Conservation (phyloP, 35 echinoderm and acorn worm genomes). For the Amphiura filiformis region DNA sequence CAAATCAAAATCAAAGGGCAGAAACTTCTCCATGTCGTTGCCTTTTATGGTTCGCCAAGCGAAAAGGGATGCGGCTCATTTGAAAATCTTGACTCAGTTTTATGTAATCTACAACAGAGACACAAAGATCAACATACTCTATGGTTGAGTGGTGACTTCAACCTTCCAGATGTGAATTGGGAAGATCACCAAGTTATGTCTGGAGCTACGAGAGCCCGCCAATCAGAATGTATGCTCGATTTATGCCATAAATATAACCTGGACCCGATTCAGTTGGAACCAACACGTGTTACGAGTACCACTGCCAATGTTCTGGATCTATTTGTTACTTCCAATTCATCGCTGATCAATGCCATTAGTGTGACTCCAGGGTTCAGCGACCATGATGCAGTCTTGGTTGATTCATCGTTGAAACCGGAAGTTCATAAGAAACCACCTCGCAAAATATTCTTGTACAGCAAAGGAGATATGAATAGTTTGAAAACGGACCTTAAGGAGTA, state of each 20-base stretch:
- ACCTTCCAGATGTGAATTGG: neutral
- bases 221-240: neutral
- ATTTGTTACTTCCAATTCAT: neutral
- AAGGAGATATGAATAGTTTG: neutral
- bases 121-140: neutral
- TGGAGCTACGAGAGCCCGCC: neutral
- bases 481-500: neutral
- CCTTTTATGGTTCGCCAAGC: neutral
- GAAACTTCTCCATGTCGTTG: neutral
- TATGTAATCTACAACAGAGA: neutral
- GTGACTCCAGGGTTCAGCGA: neutral
- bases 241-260: neutral
- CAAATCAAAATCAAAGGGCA: neutral
- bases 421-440: neutral
- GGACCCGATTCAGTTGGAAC: neutral
- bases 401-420: neutral
- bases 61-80: neutral
- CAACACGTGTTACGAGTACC: neutral
- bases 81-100: neutral
- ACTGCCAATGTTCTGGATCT: neutral
- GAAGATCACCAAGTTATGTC: neutral
- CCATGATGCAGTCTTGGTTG: neutral
- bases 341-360: neutral
- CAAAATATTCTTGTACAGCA: neutral
- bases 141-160: neutral